These are phyloP conservation scores for Euleptes europaea DNA, from an alignment of 2,113 vertebrate genomes.

Conservation along the genomic window DNA sequence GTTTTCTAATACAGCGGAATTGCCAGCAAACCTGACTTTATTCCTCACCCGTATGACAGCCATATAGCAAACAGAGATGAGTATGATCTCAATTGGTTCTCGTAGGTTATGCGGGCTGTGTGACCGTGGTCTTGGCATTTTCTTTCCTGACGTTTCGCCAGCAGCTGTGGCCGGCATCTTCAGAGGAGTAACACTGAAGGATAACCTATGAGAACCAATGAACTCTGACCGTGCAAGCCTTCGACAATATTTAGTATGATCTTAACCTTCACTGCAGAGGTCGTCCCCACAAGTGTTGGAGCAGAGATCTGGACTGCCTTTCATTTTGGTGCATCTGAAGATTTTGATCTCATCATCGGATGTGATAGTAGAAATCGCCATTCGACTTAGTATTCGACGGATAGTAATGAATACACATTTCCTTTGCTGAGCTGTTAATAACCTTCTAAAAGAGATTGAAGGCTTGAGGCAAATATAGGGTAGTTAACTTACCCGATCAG, in stretches of 20 bases:
- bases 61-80: neutral
- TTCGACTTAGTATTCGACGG: slow-evolving; percentile 57
- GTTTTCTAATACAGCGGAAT: slow-evolving; percentile 35
- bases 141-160: too few species aligned
- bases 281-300: slow-evolving; percentile 6
- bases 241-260: too few species aligned
- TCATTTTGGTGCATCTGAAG: slow-evolving; percentile 16
- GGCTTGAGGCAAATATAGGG: slow-evolving; percentile 63
- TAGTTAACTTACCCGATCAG: slow-evolving; percentile 64
- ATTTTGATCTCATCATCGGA: slow-evolving; percentile 10
- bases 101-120: too few species aligned
- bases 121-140: too few species aligned
- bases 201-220: too few species aligned
- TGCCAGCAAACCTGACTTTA: slow-evolving; percentile 36
- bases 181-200: too few species aligned
- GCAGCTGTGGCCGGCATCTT: too few species aligned
- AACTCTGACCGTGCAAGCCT: too few species aligned
- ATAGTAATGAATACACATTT: slow-evolving; percentile 29
- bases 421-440: slow-evolving; percentile 61
- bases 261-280: slow-evolving; percentile 21
- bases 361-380: slow-evolving; percentile 25
- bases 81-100: neutral
- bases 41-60: slow-evolving; percentile 27
- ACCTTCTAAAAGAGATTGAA: slow-evolving; percentile 66
- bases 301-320: neutral